phyloP scores from a whole-genome alignment of 2,113 vertebrate genomes.

The Potamarius usumacintae region DNA sequence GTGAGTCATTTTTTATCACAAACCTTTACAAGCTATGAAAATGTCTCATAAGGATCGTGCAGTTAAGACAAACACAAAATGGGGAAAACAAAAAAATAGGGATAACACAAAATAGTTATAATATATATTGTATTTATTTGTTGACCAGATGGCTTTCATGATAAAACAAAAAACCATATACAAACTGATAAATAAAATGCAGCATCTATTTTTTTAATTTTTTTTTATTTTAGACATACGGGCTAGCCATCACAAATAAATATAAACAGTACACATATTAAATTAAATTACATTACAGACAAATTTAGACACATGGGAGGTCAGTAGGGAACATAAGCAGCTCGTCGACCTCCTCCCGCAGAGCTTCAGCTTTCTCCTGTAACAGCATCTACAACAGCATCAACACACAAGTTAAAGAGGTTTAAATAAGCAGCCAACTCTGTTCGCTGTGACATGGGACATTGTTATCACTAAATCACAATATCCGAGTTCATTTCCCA shows the following conservation, averaged over 20 bases:
- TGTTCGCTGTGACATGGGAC: background rate
- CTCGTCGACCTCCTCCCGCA: constrained; percentile 89
- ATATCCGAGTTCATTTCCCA: background rate
- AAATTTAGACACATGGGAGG: constrained; percentile 62
- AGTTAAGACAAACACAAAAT: background rate
- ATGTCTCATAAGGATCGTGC: background rate
- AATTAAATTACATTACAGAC: constrained; percentile 28
- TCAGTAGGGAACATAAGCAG: constrained; percentile 80
- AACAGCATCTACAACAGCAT: constrained; percentile 85
- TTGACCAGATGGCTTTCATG: background rate
- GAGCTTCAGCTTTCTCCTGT: constrained; percentile 88
- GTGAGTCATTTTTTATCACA: background rate
- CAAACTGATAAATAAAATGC: background rate
- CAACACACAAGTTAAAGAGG: background rate
- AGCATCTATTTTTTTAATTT: background rate
- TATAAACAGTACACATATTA: constrained; percentile 29
- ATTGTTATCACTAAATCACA: background rate
- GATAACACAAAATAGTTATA: background rate
- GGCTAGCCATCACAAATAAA: background rate
- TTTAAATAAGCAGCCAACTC: background rate
- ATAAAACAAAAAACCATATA: background rate
- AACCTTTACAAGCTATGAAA: background rate
- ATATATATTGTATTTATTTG: constrained; percentile 6
- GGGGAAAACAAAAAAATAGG: no score
- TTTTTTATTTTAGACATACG: constrained; percentile 13